phyloP scores from a whole-genome alignment of 2,797 vertebrate species.

The Alfaro cultratus region DNA sequence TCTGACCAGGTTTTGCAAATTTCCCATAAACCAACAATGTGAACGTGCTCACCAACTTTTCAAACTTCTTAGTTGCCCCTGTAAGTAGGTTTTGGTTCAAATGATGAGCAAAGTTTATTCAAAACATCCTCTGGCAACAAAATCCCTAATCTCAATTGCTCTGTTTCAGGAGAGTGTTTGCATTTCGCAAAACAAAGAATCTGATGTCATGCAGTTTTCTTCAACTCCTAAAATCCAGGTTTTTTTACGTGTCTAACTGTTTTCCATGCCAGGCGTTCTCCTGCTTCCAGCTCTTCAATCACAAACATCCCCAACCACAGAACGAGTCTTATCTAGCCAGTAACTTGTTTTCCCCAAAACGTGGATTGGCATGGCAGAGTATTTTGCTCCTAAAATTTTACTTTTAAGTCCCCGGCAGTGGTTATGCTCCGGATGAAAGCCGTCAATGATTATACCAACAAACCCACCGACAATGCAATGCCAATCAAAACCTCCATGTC shows the following conservation, averaged over 20 bases:
- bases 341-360: neutral
- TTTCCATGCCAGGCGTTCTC: constrained; percentile 9
- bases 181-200: constrained; percentile 39
- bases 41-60: constrained; percentile 17
- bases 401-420: neutral
- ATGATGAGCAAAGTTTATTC: constrained; percentile 28
- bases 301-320: neutral
- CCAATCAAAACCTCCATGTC: neutral
- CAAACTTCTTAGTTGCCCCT: constrained; percentile 15
- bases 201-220: constrained; percentile 16
- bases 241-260: constrained; percentile 8
- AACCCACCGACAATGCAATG: neutral
- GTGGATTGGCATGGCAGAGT: neutral
- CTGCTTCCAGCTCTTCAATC: constrained; percentile 5
- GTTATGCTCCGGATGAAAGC: neutral
- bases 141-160: constrained; percentile 8
- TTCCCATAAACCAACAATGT: constrained; percentile 35
- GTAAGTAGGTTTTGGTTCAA: constrained; percentile 20
- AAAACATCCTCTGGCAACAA: constrained; percentile 28
- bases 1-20: constrained; percentile 2
- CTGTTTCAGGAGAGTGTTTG: constrained; percentile 26
- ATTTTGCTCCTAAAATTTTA: neutral
- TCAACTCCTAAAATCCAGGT: constrained; percentile 25
- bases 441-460: neutral
- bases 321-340: neutral